Percentiles rank a stretch among this genome's conserved stretches.
phyloP scores from a whole-genome alignment of 2,113 vertebrate genomes.

The Microcebus jonahi region DNA sequence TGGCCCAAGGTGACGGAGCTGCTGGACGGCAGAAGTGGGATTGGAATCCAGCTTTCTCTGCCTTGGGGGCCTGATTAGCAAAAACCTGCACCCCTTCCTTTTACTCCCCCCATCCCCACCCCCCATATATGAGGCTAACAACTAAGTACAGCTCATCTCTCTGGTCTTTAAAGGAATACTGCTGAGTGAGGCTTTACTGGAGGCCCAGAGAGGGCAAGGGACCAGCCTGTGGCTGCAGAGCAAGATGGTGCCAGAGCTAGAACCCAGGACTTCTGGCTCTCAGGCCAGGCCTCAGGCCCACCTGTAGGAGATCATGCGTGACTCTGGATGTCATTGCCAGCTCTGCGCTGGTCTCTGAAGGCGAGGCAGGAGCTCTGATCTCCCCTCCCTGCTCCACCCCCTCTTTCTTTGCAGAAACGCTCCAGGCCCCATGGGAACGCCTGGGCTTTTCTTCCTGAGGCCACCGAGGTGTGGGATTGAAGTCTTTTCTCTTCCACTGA shows the following conservation, averaged over 20 bases:
- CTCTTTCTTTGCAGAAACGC: not conserved
- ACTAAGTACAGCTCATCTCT: not conserved
- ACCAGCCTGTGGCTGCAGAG: not conserved
- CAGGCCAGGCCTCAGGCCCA: too few species aligned
- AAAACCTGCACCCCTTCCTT: too few species aligned
- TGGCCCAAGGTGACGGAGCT: not conserved
- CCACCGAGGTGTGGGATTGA: not conserved
- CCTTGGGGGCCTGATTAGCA: not conserved
- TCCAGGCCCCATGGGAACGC: not conserved
- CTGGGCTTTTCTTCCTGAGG: not conserved
- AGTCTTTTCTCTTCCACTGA: not conserved
- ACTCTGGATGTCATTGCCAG: not conserved
- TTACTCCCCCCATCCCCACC: not conserved
- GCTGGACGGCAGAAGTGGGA: not conserved
- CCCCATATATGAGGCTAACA: not conserved
- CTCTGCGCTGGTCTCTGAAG: not conserved
- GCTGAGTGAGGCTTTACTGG: not conserved
- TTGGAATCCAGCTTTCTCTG: conserved; percentile 7
- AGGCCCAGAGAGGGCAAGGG: not conserved
- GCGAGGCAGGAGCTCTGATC: not conserved
- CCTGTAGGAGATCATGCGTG: not conserved
- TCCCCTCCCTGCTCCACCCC: not conserved
- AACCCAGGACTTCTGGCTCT: not conserved
- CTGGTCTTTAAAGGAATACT: not conserved
- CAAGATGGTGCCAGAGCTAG: not conserved